These are phyloP conservation scores for Drosophila mimetica DNA, from an alignment of 2,888 invertebrate species.

Conservation along the genomic window DNA sequence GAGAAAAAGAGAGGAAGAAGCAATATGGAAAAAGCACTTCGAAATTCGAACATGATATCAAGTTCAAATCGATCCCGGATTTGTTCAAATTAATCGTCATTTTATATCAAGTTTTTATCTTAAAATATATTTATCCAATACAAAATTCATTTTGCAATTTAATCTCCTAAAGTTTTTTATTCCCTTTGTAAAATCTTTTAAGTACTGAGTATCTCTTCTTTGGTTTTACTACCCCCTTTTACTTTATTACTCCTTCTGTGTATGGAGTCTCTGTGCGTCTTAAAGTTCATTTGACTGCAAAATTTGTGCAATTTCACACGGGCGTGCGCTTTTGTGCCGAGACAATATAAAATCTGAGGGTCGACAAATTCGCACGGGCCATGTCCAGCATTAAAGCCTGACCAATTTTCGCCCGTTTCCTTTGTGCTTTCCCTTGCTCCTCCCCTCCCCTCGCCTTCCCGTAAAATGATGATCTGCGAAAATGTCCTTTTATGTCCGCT, in stretches of 20 bases:
- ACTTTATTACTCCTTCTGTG: background rate
- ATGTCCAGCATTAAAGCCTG: conserved; percentile 48
- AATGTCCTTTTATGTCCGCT: conserved; percentile 66
- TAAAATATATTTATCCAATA: background rate
- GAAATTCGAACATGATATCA: too few species aligned
- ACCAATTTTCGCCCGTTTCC: conserved; percentile 51
- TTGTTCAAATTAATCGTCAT: too few species aligned
- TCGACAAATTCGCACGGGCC: conserved; percentile 50
- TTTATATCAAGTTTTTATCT: too few species aligned
- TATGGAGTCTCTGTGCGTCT: too few species aligned
- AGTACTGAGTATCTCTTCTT: background rate
- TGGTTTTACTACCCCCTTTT: background rate
- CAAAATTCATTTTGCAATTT: too few species aligned
- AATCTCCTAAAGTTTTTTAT: too few species aligned
- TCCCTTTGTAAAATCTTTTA: too few species aligned
- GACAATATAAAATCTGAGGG: conserved; percentile 40
- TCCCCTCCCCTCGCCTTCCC: conserved; percentile 30
- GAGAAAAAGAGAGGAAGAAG: too few species aligned
- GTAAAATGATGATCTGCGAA: conserved; percentile 76
- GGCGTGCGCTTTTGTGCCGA: conserved; percentile 38
- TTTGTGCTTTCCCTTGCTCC: conserved; percentile 26
- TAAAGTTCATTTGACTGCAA: conserved; percentile 45
- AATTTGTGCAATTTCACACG: conserved; percentile 49
- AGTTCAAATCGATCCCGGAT: too few species aligned
- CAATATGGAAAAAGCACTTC: too few species aligned